phyloP scores from a whole-genome alignment of 2,113 vertebrate genomes.

The Gyps fulvus region DNA sequence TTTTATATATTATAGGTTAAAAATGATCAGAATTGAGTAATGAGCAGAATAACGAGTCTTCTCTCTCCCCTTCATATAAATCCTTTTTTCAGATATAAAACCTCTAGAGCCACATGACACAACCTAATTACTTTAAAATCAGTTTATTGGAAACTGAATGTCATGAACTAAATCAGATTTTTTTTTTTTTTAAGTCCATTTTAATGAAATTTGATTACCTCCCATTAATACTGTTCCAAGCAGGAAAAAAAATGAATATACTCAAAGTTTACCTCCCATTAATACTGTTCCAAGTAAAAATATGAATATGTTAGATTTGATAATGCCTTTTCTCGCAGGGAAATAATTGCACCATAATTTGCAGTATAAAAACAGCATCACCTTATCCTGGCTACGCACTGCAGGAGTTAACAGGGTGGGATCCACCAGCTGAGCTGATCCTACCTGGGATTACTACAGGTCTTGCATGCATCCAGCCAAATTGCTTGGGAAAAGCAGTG shows the following conservation, averaged over 20 bases:
- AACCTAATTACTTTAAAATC: background rate
- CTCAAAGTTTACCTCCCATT: background rate
- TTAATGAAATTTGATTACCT: background rate
- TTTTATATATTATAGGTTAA: background rate
- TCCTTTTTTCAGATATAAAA: background rate
- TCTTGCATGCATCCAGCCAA: accelerated
- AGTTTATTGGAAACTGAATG: background rate
- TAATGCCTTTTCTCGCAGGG: background rate
- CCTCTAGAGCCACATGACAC: background rate
- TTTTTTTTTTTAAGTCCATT: background rate
- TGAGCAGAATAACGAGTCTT: background rate
- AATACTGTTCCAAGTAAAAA: background rate
- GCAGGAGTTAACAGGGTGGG: background rate
- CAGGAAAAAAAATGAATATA: background rate
- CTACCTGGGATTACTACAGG: background rate
- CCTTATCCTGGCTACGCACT: background rate
- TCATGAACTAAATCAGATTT: background rate
- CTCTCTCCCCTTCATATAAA: background rate
- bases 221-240: background rate
- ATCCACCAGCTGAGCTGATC: background rate
- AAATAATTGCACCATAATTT: background rate
- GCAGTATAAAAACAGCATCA: accelerated
- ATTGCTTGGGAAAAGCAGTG: background rate
- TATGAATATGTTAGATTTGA: accelerated
- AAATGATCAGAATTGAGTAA: background rate